These are phyloP conservation scores for Ceyx cyanopectus DNA, from an alignment of 2,113 vertebrate species.

Conservation along the genomic window DNA sequence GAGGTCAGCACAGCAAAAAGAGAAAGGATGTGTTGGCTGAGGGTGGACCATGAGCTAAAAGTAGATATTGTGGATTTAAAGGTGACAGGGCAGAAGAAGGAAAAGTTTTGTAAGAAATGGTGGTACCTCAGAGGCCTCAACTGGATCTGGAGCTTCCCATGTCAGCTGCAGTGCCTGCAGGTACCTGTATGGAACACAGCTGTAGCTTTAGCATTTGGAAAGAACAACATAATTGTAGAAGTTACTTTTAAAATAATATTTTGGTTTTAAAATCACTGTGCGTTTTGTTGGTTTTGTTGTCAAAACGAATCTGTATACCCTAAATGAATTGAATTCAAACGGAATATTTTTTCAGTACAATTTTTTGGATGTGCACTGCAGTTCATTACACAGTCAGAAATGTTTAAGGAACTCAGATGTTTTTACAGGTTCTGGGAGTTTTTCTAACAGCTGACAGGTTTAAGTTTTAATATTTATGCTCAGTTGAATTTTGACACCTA, in stretches of 20 bases:
- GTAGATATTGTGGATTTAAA: neutral
- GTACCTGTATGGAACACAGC: neutral
- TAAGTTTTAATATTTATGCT: constrained; percentile 39
- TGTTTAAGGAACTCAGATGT: neutral
- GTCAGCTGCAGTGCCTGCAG: neutral
- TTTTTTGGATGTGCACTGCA: neutral
- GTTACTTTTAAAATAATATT: neutral
- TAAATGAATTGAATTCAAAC: neutral
- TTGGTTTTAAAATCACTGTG: neutral
- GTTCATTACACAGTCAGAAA: neutral
- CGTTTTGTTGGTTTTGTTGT: neutral
- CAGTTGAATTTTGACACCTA: constrained; percentile 27
- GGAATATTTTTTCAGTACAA: neutral
- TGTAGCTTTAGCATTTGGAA: neutral
- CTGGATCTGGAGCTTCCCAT: neutral
- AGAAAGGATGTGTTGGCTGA: neutral
- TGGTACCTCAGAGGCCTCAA: too few relatives aligned
- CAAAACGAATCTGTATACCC: neutral
- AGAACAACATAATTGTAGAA: neutral
- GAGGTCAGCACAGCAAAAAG: neutral
- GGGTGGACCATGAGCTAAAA: neutral
- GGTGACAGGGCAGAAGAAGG: neutral
- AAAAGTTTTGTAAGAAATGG: neutral
- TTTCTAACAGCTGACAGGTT: neutral
- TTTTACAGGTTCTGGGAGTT: neutral